Evolutionary conservation across 2,888 invertebrate genomes (phyloP).

Genomic region (Harmothoe impar): DNA sequence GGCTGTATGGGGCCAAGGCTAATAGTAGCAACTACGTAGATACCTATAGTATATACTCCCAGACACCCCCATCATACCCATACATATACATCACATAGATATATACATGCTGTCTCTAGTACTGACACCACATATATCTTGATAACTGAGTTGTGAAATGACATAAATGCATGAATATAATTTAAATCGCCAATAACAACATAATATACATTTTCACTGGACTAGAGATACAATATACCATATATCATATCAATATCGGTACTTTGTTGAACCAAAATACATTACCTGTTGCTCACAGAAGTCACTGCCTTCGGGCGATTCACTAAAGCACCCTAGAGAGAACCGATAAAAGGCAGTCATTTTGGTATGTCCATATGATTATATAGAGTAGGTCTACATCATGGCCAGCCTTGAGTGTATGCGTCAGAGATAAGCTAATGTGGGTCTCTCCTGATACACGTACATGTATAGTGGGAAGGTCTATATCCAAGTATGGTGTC

Average conservation of each 20-base stretch:
- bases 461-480: too few species aligned
- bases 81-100: background rate
- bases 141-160: too few species aligned
- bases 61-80: background rate
- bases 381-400: background rate
- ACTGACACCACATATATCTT: background rate
- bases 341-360: conserved; percentile 15
- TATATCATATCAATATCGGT: too few species aligned
- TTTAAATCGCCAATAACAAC: too few species aligned
- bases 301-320: background rate
- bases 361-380: conserved; percentile 14
- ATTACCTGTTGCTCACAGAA: background rate
- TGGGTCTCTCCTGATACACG: too few species aligned
- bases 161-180: too few species aligned
- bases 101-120: background rate
- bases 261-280: background rate
- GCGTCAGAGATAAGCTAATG: too few species aligned
- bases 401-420: too few species aligned
- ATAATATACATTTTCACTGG: too few species aligned
- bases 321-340: background rate
- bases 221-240: too few species aligned
- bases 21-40: background rate
- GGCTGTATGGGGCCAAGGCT: background rate
- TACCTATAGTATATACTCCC: background rate
- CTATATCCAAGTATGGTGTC: too few species aligned